These are phyloP conservation scores for Trichosurus vulpecula DNA, from an alignment of 2,797 vertebrate species.

Conservation along the genomic window DNA sequence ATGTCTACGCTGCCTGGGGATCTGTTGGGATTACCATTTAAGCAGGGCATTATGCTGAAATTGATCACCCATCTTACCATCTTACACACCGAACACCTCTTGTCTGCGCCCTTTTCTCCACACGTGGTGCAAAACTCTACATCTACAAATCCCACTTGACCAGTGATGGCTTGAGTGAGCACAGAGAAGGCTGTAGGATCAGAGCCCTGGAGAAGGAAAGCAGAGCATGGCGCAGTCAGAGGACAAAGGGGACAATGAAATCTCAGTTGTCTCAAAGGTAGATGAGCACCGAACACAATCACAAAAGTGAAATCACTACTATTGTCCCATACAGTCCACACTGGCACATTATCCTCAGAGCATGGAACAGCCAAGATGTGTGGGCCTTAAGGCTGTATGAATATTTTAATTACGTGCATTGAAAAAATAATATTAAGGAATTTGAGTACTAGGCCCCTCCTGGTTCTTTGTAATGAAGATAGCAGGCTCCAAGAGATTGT, in stretches of 20 bases:
- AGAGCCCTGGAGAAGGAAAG: conserved; percentile 87
- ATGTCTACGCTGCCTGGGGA: neutral
- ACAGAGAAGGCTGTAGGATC: conserved; percentile 98
- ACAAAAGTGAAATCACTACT: neutral
- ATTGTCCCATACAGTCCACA: neutral
- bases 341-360: neutral
- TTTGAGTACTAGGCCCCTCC: neutral
- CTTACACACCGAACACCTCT: conserved; percentile 97
- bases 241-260: neutral
- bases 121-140: conserved; percentile 97
- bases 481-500: neutral
- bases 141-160: conserved; percentile 98
- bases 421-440: neutral
- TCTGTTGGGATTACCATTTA: neutral
- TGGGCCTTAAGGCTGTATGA: neutral
- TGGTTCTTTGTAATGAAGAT: neutral
- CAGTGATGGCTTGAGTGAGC: conserved; percentile 97
- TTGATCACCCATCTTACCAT: conserved; percentile 85
- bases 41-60: neutral
- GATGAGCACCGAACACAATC: too few species aligned
- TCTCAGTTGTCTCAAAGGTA: neutral
- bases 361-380: too few species aligned
- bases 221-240: neutral
- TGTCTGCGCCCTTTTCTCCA: conserved; percentile 96
- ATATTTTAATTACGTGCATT: neutral